phyloP scores from a whole-genome alignment of 30 jellyfish, hydroid and myxozoan genomes.

The Nemopilema nomurai region DNA sequence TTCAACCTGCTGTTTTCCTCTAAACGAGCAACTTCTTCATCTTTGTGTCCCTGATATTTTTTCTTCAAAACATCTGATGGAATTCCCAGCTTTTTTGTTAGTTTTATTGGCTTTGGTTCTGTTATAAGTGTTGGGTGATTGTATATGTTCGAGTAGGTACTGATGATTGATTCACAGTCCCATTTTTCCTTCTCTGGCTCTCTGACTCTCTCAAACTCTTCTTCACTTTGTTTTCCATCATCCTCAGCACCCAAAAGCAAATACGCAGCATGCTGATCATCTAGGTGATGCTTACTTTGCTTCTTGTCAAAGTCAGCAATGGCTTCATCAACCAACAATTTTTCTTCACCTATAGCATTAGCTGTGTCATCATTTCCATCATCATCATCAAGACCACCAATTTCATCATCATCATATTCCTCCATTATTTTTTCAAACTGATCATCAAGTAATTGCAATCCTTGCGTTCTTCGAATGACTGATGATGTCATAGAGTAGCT shows the following conservation, averaged over 20 bases:
- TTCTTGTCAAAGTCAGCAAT: slow-evolving; percentile 66
- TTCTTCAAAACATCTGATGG: slow-evolving; percentile 85
- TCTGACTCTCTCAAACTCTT: slow-evolving; percentile 51
- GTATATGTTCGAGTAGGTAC: slow-evolving; percentile 88
- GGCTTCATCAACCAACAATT: slow-evolving; percentile 57
- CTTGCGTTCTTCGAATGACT: slow-evolving; percentile 85
- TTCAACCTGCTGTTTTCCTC: neutral
- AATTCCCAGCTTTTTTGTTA: slow-evolving; percentile 68
- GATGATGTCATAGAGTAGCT: slow-evolving; percentile 97
- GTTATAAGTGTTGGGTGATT: slow-evolving; percentile 84
- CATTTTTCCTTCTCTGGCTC: slow-evolving; percentile 70
- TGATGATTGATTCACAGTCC: slow-evolving; percentile 95
- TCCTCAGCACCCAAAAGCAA: slow-evolving; percentile 14
- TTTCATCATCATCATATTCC: slow-evolving; percentile 88
- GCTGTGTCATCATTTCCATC: slow-evolving; percentile 26
- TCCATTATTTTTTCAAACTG: slow-evolving; percentile 86
- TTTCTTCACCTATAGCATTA: slow-evolving; percentile 29
- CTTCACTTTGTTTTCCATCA: slow-evolving; percentile 49
- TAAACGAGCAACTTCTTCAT: neutral
- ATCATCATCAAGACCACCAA: slow-evolving; percentile 87
- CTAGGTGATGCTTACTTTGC: slow-evolving; percentile 2
- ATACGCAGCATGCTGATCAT: slow-evolving; percentile 12
- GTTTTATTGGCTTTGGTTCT: slow-evolving; percentile 65
- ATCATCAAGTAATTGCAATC: slow-evolving; percentile 71
- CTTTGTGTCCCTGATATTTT: slow-evolving; percentile 24